Conservation (phyloP, 1,140 invertebrate species). For the Temnothorax nylanderi region DNA sequence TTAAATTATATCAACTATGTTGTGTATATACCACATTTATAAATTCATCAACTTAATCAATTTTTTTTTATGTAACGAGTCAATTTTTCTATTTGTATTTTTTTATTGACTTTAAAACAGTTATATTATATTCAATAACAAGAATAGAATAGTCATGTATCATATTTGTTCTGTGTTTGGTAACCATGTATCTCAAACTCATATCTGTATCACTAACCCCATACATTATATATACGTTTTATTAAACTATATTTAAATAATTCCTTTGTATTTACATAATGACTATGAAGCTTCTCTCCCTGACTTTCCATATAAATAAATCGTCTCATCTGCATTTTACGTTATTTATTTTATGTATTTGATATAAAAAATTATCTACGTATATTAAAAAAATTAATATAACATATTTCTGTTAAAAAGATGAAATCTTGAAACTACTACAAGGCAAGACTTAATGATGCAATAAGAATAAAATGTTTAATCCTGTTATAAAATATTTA, state of each 20-base stretch:
- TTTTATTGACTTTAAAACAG: conserved; percentile 2
- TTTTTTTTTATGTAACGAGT: neutral
- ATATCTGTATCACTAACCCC: neutral
- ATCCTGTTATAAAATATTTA: conserved; percentile 23
- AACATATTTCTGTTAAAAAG: conserved; percentile 13
- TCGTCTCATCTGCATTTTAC: conserved; percentile 37
- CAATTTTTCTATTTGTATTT: neutral
- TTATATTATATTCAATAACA: neutral
- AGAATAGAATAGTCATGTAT: conserved; percentile 17
- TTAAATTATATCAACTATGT: conserved; percentile 36
- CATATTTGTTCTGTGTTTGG: neutral
- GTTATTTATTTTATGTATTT: neutral
- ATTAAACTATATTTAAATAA: conserved; percentile 64
- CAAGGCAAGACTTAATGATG: conserved; percentile 43
- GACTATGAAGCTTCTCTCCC: conserved; percentile 74
- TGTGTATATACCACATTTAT: neutral
- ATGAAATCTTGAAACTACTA: neutral
- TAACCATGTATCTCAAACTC: conserved; percentile 25
- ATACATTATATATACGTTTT: conserved; percentile 37
- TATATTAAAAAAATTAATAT: neutral
- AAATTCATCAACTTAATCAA: conserved; percentile 19
- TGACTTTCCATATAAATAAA: conserved; percentile 68
- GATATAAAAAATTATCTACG: neutral
- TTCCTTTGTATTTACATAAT: conserved; percentile 78
- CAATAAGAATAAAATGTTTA: conserved; percentile 56